Conservation (phyloP, 2,888 invertebrate species). For the Heliconius sara region DNA sequence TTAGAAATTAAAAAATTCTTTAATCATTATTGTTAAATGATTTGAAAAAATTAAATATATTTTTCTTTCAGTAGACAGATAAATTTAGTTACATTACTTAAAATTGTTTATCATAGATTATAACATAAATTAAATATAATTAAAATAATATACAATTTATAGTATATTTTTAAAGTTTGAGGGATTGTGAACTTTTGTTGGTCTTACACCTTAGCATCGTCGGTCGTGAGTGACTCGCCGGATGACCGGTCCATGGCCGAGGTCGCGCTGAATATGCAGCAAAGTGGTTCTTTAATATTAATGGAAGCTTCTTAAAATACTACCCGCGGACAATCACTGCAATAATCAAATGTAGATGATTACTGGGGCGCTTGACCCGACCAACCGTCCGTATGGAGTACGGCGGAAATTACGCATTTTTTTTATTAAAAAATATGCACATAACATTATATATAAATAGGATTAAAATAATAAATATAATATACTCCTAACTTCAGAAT, state of each 20-base stretch:
- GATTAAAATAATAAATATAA: too few relatives aligned
- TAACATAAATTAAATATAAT: neutral
- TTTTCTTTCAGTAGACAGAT: neutral
- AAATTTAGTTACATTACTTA: neutral
- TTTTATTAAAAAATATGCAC: neutral
- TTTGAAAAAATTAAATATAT: too few relatives aligned
- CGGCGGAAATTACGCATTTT: neutral
- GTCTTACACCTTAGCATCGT: conserved; percentile 3
- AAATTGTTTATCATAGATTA: neutral
- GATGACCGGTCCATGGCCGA: conserved; percentile 76
- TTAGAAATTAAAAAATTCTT: neutral
- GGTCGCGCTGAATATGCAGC: conserved; percentile 75
- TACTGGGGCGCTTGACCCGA: conserved; percentile 66
- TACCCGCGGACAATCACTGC: conserved; percentile 67
- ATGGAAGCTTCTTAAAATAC: conserved; percentile 72
- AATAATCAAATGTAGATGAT: conserved; percentile 68
- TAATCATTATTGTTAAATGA: too few relatives aligned
- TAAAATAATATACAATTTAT: neutral
- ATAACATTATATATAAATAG: too few relatives aligned
- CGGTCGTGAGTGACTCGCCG: conserved; percentile 50
- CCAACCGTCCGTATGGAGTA: conserved; percentile 47
- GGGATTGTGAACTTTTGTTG: conserved; percentile 7
- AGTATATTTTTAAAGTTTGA: conserved; percentile 2
- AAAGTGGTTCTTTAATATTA: conserved; percentile 68
- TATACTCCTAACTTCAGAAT: neutral